Conservation (phyloP, 2,888 invertebrate species). For the Gnatocerus cornutus region DNA sequence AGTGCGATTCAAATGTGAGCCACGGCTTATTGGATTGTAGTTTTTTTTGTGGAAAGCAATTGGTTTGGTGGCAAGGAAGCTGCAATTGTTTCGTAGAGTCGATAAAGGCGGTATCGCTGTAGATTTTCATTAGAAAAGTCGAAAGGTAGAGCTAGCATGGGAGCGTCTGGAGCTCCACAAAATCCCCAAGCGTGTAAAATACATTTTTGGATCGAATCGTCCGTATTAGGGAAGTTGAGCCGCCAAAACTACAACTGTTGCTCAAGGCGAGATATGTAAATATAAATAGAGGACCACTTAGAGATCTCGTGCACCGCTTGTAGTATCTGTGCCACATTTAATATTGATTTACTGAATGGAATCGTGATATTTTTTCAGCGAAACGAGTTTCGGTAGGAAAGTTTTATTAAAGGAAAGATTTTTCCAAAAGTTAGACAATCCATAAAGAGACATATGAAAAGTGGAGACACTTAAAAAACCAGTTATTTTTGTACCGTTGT, state of each 20-base stretch:
- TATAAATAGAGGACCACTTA: conserved; percentile 43
- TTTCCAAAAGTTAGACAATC: conserved; percentile 44
- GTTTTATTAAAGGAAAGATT: conserved; percentile 52
- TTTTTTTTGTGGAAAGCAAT: no score
- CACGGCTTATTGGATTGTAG: no score
- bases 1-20: no score
- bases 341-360: conserved; percentile 48
- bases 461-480: conserved; percentile 45
- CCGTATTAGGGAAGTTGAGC: conserved; percentile 18
- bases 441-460: conserved; percentile 23
- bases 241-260: conserved; percentile 42
- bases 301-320: conserved; percentile 46
- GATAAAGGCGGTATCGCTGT: neutral
- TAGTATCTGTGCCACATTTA: conserved; percentile 42
- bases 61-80: no score
- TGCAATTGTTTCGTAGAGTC: neutral
- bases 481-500: conserved; percentile 53
- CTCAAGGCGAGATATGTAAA: conserved; percentile 40
- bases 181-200: conserved; percentile 5
- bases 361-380: conserved; percentile 54
- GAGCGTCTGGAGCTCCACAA: neutral
- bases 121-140: conserved; percentile 1
- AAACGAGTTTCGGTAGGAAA: conserved; percentile 56
- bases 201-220: conserved; percentile 17
- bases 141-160: no score